These are phyloP conservation scores for Plecturocebus donacophilus DNA, from an alignment of 2,113 vertebrate genomes.

Conservation along the genomic window DNA sequence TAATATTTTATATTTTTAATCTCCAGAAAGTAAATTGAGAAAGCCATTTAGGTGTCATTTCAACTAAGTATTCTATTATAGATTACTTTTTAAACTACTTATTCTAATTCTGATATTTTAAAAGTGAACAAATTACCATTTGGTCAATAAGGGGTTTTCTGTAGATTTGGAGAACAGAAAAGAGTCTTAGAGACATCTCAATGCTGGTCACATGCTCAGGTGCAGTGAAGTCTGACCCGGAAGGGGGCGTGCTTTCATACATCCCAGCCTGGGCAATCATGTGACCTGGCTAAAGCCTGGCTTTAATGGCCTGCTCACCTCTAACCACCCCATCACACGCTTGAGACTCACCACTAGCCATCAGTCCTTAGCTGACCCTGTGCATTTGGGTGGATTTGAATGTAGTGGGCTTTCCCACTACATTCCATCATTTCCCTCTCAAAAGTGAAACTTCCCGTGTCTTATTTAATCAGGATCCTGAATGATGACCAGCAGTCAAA, in stretches of 20 bases:
- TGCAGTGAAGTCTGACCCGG: not conserved
- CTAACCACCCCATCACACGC: not conserved
- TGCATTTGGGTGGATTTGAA: too few relatives aligned
- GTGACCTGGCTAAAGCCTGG: too few relatives aligned
- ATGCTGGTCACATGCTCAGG: not conserved
- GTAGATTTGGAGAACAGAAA: not conserved
- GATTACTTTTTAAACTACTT: not conserved
- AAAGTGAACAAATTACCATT: not conserved
- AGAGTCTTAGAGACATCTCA: too few relatives aligned
- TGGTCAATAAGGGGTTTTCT: not conserved
- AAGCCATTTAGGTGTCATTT: not conserved
- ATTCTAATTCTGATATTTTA: not conserved
- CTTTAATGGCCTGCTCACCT: not conserved
- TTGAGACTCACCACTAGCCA: too few relatives aligned
- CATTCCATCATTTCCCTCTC: too few relatives aligned
- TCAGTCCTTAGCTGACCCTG: not conserved
- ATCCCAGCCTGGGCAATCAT: not conserved
- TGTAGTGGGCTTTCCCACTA: not conserved
- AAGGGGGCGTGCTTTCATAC: fast-evolving
- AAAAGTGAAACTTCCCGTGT: not conserved
- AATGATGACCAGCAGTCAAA: not conserved
- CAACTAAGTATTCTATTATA: not conserved
- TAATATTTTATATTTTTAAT: not conserved
- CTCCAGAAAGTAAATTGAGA: not conserved
- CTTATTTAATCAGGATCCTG: not conserved